Evolutionary conservation across 1,140 invertebrate genomes (phyloP).

Genomic region (Heterodera schachtii): DNA sequence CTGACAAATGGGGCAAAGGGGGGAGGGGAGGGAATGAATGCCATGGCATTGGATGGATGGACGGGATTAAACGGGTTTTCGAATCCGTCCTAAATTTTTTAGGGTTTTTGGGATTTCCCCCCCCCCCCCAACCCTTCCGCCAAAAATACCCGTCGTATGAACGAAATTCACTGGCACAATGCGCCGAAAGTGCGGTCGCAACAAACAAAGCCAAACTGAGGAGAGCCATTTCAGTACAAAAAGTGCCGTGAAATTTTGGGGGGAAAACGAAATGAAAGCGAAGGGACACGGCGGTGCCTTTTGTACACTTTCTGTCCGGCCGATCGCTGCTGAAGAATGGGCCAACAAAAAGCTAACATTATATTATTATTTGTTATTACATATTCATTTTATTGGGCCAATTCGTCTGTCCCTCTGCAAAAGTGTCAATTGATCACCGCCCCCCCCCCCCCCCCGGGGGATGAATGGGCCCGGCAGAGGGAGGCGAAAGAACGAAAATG

Average conservation of each 20-base stretch:
- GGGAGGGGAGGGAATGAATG: too few species aligned
- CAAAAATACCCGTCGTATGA: constrained; percentile 5
- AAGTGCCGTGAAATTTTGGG: not conserved
- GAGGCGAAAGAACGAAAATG: too few species aligned
- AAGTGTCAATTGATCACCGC: too few species aligned
- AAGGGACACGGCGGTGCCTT: not conserved
- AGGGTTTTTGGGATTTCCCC: too few species aligned
- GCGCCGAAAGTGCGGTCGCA: not conserved
- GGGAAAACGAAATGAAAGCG: not conserved
- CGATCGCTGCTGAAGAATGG: not conserved
- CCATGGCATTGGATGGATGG: too few species aligned
- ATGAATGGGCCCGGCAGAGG: too few species aligned
- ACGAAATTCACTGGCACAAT: not conserved
- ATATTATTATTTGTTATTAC: too few species aligned
- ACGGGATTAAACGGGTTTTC: too few species aligned
- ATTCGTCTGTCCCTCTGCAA: too few species aligned
- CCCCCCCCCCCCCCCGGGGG: too few species aligned
- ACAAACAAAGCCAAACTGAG: not conserved
- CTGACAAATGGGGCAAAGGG: not conserved
- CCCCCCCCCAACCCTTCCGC: not conserved
- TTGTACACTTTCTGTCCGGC: not conserved
- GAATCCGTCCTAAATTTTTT: too few species aligned
- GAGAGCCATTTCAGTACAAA: not conserved
- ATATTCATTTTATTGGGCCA: too few species aligned
- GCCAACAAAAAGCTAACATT: not conserved